These are phyloP conservation scores for Amblyopsis hoosieri DNA, from an alignment of 2,797 vertebrate genomes.

Conservation along the genomic window DNA sequence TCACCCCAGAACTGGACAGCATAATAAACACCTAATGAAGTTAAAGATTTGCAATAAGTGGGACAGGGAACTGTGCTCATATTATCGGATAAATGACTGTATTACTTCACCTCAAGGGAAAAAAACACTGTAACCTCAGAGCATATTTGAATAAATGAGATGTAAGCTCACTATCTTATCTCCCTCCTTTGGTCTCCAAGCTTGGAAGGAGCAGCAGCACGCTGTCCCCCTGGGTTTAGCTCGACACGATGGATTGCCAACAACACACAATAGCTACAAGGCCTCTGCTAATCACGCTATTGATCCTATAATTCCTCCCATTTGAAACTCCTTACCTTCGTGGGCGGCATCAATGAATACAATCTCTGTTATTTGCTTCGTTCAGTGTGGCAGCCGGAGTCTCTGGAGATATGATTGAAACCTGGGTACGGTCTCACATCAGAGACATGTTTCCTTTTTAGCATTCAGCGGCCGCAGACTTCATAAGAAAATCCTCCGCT, in stretches of 20 bases:
- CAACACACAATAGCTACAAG: constrained; percentile 78
- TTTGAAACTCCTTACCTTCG: constrained; percentile 79
- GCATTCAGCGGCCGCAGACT: constrained; percentile 62
- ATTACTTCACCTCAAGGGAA: constrained; percentile 1
- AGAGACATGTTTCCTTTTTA: constrained; percentile 52
- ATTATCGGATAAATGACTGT: not conserved
- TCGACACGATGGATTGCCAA: constrained; percentile 75
- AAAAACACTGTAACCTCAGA: not conserved
- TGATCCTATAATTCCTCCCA: constrained; percentile 78
- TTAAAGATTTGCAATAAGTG: too few relatives aligned
- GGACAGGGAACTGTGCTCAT: not conserved
- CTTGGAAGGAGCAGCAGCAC: constrained; percentile 38
- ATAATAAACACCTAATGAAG: too few relatives aligned
- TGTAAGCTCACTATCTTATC: constrained; percentile 5
- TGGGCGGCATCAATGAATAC: constrained; percentile 76
- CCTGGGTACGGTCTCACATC: constrained; percentile 46
- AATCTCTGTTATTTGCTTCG: constrained; percentile 59
- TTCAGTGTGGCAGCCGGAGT: constrained; percentile 51
- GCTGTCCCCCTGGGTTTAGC: constrained; percentile 57
- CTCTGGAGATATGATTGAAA: constrained; percentile 68
- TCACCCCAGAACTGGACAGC: not conserved
- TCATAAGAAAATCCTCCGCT: constrained; percentile 52
- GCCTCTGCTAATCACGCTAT: constrained; percentile 82
- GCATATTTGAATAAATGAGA: constrained; percentile 11
- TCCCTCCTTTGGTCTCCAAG: constrained; percentile 36